A percentile compares a stretch with the other conserved stretches of the same genome.
Conservation (phyloP, 2,888 invertebrate species). For the Drosophila imparisetae region DNA sequence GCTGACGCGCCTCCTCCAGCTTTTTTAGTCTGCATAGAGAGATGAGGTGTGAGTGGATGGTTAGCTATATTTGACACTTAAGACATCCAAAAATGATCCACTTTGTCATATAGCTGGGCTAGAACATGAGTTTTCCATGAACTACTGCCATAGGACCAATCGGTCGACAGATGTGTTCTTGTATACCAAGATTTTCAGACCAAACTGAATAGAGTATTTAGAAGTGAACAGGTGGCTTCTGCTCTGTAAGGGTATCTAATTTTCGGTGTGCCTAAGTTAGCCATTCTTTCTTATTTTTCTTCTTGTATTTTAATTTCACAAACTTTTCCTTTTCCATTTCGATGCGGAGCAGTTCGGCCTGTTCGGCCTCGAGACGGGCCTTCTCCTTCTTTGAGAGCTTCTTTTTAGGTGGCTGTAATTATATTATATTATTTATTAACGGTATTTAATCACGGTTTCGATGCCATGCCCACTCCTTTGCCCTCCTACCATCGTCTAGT, state of each 20-base stretch:
- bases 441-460: slow-evolving; percentile 12
- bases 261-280: not conserved
- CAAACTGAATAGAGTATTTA: not conserved
- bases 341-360: slow-evolving; percentile 84
- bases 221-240: not conserved
- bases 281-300: not conserved
- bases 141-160: not conserved
- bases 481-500: slow-evolving; percentile 39
- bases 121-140: not conserved
- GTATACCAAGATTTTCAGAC: not conserved
- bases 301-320: slow-evolving; percentile 6
- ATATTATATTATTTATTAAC: slow-evolving; percentile 33
- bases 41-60: too few relatives aligned
- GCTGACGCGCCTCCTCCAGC: slow-evolving; percentile 84
- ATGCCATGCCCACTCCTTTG: not conserved
- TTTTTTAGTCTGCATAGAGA: slow-evolving; percentile 78
- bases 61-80: not conserved
- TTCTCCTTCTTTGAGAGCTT: slow-evolving; percentile 85
- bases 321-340: slow-evolving; percentile 85
- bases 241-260: not conserved
- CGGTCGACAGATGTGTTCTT: not conserved
- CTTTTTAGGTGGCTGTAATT: slow-evolving; percentile 83
- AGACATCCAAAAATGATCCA: not conserved
- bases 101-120: not conserved
- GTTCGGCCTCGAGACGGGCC: slow-evolving; percentile 84